These are phyloP conservation scores for Liopterus haemorrhoidalis DNA, from an alignment of 2,888 invertebrate species.

Conservation along the genomic window DNA sequence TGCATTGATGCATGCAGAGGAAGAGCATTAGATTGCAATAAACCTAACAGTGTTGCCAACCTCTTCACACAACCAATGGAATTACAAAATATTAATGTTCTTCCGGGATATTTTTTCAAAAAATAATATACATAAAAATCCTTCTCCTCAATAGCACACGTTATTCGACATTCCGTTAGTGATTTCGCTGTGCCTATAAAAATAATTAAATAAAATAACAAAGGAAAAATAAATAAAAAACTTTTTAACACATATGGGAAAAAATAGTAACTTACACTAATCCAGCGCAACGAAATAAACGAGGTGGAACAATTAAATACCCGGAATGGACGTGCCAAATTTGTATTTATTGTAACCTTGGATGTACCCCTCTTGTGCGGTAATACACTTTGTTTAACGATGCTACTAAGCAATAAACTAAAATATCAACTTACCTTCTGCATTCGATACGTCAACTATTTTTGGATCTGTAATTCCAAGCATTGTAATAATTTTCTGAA, in stretches of 20 bases:
- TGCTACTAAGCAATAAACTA: no score
- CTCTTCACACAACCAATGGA: conserved; percentile 90
- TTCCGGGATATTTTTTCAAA: conserved; percentile 72
- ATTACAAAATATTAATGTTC: conserved; percentile 90
- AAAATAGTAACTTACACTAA: conserved; percentile 3
- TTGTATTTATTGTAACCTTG: no score
- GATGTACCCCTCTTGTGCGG: no score
- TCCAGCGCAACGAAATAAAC: no score
- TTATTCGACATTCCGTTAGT: conserved; percentile 78
- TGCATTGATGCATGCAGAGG: conserved; percentile 87
- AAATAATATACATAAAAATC: conserved; percentile 93
- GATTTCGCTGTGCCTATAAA: conserved; percentile 69
- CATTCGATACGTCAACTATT: conserved; percentile 83
- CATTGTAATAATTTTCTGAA: conserved; percentile 69
- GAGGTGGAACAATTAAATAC: no score
- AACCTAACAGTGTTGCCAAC: conserved; percentile 59
- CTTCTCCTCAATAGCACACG: conserved; percentile 73
- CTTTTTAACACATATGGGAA: neutral
- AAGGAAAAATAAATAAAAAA: neutral
- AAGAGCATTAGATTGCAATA: conserved; percentile 66
- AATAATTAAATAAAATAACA: conserved; percentile 5
- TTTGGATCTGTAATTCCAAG: conserved; percentile 86
- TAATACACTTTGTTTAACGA: no score
- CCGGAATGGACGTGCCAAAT: no score
- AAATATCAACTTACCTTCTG: conserved; percentile 52